A percentile compares a stretch with the other conserved stretches of the same genome.
Conservation (phyloP, 53 echinoderm and acorn worm species). For the Henricia sp. region DNA sequence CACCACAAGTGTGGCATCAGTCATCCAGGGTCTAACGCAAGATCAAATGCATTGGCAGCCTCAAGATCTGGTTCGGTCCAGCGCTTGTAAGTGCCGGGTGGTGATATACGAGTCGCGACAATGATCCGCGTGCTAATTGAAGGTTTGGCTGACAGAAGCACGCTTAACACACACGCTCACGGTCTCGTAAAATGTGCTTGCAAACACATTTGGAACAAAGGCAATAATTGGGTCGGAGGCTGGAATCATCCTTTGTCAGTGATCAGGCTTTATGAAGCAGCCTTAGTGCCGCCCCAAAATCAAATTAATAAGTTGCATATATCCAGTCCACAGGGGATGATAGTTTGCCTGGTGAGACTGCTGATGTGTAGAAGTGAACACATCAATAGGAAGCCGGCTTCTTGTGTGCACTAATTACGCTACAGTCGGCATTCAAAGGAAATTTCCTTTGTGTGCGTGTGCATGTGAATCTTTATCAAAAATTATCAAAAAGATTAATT, state of each 20-base stretch:
- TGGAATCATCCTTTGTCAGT: slow-evolving; percentile 4
- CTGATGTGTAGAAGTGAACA: no score
- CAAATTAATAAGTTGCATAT: slow-evolving; percentile 15
- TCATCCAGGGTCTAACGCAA: slow-evolving; percentile 10
- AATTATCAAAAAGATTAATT: no score
- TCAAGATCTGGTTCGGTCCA: slow-evolving; percentile 18
- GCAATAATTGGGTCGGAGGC: slow-evolving; percentile 7
- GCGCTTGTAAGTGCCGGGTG: slow-evolving; percentile 40
- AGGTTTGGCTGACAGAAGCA: slow-evolving; percentile 35
- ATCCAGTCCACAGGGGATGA: background rate
- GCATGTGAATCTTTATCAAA: no score
- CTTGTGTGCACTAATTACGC: no score
- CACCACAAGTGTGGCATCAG: background rate
- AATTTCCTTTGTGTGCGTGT: no score
- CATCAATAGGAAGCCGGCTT: no score
- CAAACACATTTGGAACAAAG: no score
- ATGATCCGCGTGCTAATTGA: slow-evolving; percentile 52
- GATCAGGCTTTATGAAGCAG: slow-evolving; percentile 16
- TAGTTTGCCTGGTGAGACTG: no score
- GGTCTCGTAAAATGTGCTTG: background rate
- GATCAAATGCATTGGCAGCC: slow-evolving; percentile 28
- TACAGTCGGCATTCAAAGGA: no score
- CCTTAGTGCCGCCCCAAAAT: slow-evolving; percentile 30
- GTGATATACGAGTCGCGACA: slow-evolving; percentile 30
- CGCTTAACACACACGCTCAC: slow-evolving; percentile 28